These are phyloP conservation scores for Bactericera cockerelli DNA, from an alignment of 1,140 invertebrate genomes.

Conservation along the genomic window DNA sequence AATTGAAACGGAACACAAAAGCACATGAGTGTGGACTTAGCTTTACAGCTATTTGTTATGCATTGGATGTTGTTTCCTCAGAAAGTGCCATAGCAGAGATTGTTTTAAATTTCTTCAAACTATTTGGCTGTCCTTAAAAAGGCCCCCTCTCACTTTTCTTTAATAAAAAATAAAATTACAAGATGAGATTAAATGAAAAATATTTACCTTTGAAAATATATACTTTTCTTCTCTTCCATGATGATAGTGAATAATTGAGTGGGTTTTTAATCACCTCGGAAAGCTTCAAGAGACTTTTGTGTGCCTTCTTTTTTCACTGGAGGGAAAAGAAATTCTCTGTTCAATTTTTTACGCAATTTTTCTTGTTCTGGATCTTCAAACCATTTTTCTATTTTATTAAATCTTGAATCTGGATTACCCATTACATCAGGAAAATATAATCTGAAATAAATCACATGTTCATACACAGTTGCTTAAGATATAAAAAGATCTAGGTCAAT, in stretches of 20 bases:
- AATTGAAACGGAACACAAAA: too few relatives aligned
- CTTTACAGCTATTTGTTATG: too few relatives aligned
- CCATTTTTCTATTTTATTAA: background rate
- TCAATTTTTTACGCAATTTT: background rate
- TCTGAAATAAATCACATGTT: background rate
- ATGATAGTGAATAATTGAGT: background rate
- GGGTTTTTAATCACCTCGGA: background rate
- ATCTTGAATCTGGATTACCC: background rate
- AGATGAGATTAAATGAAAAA: too few relatives aligned
- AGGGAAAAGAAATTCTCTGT: background rate
- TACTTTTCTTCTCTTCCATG: constrained; percentile 5
- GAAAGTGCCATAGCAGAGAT: too few relatives aligned
- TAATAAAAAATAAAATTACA: too few relatives aligned
- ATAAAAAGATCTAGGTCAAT: too few relatives aligned
- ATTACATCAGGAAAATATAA: background rate
- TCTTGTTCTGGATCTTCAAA: constrained; percentile 2
- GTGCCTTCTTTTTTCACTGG: background rate
- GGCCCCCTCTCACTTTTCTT: too few relatives aligned
- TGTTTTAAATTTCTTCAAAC: too few relatives aligned
- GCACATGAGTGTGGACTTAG: too few relatives aligned
- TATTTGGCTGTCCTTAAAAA: too few relatives aligned
- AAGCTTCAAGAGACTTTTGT: background rate
- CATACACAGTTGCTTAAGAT: too few relatives aligned
- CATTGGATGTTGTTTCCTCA: too few relatives aligned
- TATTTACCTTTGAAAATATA: constrained; percentile 2